These are phyloP conservation scores for Anseranas semipalmata DNA, from an alignment of 2,113 vertebrate species.

Conservation along the genomic window DNA sequence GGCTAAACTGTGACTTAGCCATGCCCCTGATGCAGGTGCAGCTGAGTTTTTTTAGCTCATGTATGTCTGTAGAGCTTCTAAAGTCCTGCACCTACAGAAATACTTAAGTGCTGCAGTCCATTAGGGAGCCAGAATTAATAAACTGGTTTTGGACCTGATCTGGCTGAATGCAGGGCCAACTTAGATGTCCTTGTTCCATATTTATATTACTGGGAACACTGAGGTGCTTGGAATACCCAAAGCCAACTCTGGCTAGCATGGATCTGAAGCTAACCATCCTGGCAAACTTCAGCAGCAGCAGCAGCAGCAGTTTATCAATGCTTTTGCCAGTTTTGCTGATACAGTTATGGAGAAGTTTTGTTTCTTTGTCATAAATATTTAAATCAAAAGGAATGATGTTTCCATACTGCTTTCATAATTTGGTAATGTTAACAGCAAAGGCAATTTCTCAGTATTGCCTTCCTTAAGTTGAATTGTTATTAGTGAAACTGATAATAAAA, in stretches of 20 bases:
- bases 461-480: not conserved
- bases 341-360: not conserved
- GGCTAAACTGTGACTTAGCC: not conserved
- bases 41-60: not conserved
- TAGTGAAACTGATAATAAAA: not conserved
- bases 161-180: not conserved
- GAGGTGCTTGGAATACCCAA: not conserved
- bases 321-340: not conserved
- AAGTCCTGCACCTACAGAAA: not conserved
- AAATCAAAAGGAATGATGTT: not conserved
- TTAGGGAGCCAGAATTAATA: not conserved
- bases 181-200: not conserved
- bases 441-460: not conserved
- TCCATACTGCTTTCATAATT: not conserved
- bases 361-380: not conserved
- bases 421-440: not conserved
- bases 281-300: not conserved
- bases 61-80: fast-evolving
- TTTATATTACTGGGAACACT: not conserved
- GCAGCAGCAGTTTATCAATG: not conserved
- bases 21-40: not conserved
- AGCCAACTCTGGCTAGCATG: not conserved
- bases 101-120: not conserved
- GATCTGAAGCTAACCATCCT: not conserved
- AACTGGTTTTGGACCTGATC: not conserved